Percentiles rank a stretch among this genome's conserved stretches.
Evolutionary conservation across 2,888 invertebrate species (phyloP).

Genomic region (Ennomos fuscantarius): DNA sequence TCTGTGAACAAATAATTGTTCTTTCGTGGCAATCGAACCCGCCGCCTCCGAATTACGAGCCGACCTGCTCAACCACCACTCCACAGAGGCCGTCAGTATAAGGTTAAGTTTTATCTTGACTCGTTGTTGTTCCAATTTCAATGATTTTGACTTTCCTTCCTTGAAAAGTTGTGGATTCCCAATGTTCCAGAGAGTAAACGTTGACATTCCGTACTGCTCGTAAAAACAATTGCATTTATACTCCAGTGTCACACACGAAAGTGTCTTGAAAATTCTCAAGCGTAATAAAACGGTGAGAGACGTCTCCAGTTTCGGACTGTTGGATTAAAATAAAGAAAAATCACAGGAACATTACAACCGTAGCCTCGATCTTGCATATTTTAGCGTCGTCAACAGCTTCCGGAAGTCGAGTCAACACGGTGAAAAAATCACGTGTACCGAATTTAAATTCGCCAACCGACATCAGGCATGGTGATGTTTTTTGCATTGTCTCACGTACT

Average conservation of each 20-base stretch:
- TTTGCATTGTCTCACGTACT: constrained; percentile 42
- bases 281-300: constrained; percentile 23
- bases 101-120: too few relatives aligned
- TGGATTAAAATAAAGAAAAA: constrained; percentile 37
- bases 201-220: neutral
- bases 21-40: too few relatives aligned
- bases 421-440: constrained; percentile 44
- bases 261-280: constrained; percentile 14
- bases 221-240: constrained; percentile 1
- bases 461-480: constrained; percentile 31
- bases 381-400: constrained; percentile 32
- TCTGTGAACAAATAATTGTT: too few relatives aligned
- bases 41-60: too few relatives aligned
- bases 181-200: too few relatives aligned
- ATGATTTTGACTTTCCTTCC: too few relatives aligned
- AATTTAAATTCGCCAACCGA: constrained; percentile 39
- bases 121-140: too few relatives aligned
- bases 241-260: constrained; percentile 14
- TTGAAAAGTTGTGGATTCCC: too few relatives aligned
- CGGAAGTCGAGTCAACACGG: constrained; percentile 38
- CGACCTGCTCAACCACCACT: too few relatives aligned
- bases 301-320: constrained; percentile 4
- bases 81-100: too few relatives aligned
- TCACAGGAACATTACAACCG: constrained; percentile 35
- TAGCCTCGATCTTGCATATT: constrained; percentile 36